Percentiles rank a stretch among this genome's conserved stretches.
Evolutionary conservation across 2,797 vertebrate species (phyloP).

Genomic region (Gorsachius magnificus): DNA sequence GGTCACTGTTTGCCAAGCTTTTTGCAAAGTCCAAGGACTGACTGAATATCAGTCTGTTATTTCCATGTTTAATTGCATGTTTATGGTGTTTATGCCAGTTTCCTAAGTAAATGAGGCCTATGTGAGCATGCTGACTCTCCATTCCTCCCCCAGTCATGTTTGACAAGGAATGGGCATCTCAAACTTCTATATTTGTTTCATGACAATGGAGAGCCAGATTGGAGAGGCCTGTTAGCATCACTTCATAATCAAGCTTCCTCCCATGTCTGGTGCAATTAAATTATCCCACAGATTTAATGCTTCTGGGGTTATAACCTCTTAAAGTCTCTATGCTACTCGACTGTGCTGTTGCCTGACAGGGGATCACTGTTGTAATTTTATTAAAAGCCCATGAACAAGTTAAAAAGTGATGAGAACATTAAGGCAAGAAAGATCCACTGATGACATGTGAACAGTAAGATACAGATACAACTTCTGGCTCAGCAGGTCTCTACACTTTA

Average conservation of each 20-base stretch:
- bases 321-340: background rate
- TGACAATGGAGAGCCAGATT: background rate
- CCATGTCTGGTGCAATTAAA: background rate
- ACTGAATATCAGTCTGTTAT: background rate
- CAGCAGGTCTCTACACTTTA: background rate
- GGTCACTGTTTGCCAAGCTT: background rate
- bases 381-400: background rate
- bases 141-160: background rate
- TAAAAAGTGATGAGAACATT: background rate
- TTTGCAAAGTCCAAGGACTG: background rate
- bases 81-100: background rate
- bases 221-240: background rate
- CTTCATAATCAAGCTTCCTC: background rate
- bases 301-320: background rate
- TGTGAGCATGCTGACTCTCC: background rate
- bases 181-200: background rate
- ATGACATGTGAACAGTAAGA: background rate
- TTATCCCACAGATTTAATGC: background rate
- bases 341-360: background rate
- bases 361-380: background rate
- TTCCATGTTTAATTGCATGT: background rate
- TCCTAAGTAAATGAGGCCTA: background rate
- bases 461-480: background rate
- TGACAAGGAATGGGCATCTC: background rate
- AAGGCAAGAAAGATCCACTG: background rate